These are phyloP conservation scores for Drosophila simulans DNA, from an alignment of 1,140 invertebrate genomes.

Conservation along the genomic window DNA sequence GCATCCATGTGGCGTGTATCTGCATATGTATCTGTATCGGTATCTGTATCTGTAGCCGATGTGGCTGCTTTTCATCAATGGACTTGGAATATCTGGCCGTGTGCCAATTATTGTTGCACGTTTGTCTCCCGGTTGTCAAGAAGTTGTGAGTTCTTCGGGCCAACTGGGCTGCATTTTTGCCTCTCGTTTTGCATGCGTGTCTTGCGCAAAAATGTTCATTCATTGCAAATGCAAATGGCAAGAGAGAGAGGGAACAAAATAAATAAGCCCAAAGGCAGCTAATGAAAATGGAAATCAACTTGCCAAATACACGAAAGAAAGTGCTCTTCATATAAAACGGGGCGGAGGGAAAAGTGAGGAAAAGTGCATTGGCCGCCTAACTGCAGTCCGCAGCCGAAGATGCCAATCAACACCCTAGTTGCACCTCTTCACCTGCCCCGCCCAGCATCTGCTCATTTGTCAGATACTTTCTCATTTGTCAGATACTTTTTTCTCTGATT, in stretches of 20 bases:
- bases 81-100: slow-evolving; percentile 58
- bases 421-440: slow-evolving; percentile 5
- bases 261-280: neutral
- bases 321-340: slow-evolving; percentile 6
- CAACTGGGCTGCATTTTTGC: slow-evolving; percentile 21
- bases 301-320: slow-evolving; percentile 23
- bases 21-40: slow-evolving; percentile 37
- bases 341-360: neutral
- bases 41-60: slow-evolving; percentile 37
- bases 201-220: slow-evolving; percentile 53
- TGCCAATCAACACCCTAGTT: slow-evolving; percentile 69
- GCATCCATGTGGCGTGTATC: neutral
- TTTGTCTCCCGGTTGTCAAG: slow-evolving; percentile 62
- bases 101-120: slow-evolving; percentile 76
- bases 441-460: slow-evolving; percentile 19
- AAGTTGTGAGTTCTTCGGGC: slow-evolving; percentile 44
- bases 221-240: slow-evolving; percentile 54
- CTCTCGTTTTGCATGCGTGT: slow-evolving; percentile 9
- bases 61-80: slow-evolving; percentile 77
- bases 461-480: slow-evolving; percentile 7
- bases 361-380: slow-evolving; percentile 75
- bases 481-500: slow-evolving; percentile 1
- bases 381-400: slow-evolving; percentile 62
- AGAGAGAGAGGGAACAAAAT: neutral
- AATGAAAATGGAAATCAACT: slow-evolving; percentile 16